Evolutionary conservation across 1,140 invertebrate genomes (phyloP).

Genomic region (Habropoda laboriosa): DNA sequence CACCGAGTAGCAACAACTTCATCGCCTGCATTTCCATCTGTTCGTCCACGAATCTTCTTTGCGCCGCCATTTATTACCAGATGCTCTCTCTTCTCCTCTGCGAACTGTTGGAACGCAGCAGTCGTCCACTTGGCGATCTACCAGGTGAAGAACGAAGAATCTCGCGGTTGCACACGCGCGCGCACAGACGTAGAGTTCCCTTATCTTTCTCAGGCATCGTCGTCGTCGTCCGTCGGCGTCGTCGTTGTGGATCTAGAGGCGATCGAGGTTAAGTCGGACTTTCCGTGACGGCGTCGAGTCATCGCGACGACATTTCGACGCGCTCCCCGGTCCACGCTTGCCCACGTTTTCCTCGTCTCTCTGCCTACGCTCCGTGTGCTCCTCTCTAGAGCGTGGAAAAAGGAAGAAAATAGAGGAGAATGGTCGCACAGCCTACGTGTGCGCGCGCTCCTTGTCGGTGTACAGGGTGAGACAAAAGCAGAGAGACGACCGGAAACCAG

Average conservation of each 20-base stretch:
- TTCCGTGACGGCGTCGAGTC: slow-evolving; percentile 49
- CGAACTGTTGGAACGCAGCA: not conserved
- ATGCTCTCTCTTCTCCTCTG: not conserved
- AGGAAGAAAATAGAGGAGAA: slow-evolving; percentile 3
- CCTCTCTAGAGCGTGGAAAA: slow-evolving; percentile 17
- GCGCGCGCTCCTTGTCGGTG: not conserved
- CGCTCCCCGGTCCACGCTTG: not conserved
- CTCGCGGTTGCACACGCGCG: not conserved
- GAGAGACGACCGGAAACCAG: not conserved
- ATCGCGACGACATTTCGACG: slow-evolving; percentile 33
- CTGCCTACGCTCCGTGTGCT: slow-evolving; percentile 16
- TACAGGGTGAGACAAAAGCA: not conserved
- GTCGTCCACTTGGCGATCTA: not conserved
- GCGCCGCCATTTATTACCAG: not conserved
- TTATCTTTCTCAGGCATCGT: too few relatives aligned
- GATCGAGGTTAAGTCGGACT: slow-evolving; percentile 66
- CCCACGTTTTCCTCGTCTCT: not conserved
- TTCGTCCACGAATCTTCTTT: not conserved
- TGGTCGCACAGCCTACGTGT: not conserved
- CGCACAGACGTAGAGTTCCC: slow-evolving; percentile 11
- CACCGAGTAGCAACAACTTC: not conserved
- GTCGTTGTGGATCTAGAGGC: slow-evolving; percentile 1
- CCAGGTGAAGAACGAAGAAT: not conserved
- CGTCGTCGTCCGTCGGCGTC: too few relatives aligned
- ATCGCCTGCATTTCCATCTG: too few relatives aligned